A percentile compares a stretch with the other conserved stretches of the same genome.
These are phyloP conservation scores for Eubasilissa splendida DNA, from an alignment of 2,888 invertebrate species.

Conservation along the genomic window DNA sequence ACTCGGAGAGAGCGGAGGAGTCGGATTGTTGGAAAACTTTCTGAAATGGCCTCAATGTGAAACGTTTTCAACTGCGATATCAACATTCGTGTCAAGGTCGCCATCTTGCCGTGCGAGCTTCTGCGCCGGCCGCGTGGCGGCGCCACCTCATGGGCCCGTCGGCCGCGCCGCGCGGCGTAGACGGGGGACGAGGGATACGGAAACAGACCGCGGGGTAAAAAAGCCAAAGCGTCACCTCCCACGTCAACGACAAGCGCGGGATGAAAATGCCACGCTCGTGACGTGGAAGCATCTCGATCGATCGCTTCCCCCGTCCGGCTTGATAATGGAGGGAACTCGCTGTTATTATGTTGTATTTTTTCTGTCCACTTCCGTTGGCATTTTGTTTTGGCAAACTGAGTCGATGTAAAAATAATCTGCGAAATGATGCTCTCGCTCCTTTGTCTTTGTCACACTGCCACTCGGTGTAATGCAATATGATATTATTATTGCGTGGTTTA, in stretches of 20 bases:
- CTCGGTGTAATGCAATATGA: conserved; percentile 1
- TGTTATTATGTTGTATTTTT: conserved; percentile 27
- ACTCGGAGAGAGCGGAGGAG: conserved; percentile 1
- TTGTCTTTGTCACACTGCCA: conserved; percentile 1
- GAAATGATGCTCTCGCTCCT: conserved; percentile 9
- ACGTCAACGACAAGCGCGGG: no score
- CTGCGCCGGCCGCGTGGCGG: conserved; percentile 27
- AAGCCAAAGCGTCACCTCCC: background rate
- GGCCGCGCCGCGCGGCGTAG: conserved; percentile 12
- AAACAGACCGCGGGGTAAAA: conserved; percentile 21
- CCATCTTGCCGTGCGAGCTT: conserved; percentile 42
- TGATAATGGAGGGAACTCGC: background rate
- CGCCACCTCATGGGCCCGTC: conserved; percentile 17
- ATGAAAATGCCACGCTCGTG: no score
- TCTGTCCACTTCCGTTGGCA: conserved; percentile 44
- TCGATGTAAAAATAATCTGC: conserved; percentile 41
- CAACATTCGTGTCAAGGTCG: conserved; percentile 46
- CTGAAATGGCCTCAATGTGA: conserved; percentile 31
- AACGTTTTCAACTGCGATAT: conserved; percentile 30
- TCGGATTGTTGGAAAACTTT: conserved; percentile 27
- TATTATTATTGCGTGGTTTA: background rate
- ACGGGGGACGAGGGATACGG: background rate
- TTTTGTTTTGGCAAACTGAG: conserved; percentile 35
- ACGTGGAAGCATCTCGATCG: background rate
- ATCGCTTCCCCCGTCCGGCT: conserved; percentile 9